Evolutionary conservation across 2,113 vertebrate genomes (phyloP), one percentile per base, ranked within the genome.

Genomic region (Nannospalax galili): DNA sequence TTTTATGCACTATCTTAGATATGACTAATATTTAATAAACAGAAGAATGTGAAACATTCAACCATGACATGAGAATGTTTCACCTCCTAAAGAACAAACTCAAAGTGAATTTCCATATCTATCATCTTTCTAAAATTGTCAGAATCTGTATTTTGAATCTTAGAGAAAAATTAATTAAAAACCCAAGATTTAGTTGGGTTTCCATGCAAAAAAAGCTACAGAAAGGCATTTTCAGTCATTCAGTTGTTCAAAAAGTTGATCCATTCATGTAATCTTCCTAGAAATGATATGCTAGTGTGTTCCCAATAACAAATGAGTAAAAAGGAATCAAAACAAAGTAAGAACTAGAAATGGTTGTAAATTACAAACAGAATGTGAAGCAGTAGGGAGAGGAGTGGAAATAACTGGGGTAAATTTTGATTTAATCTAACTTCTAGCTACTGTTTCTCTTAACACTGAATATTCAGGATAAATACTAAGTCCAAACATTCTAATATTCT

Each of bases 111-210:
- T 92, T 79, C 58, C 14, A 40, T 20, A 42, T 40, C 64, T 65
- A 28, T 65, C 22, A 22, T 30, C 26, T 94, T 84, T 65, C 26
- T 35, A 95, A 10, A 0, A 28, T 4, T 35, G 19, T 4, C 32
- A 80, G n/a, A 79, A 60, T 45, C 30, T 62, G 11, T 52, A 64
- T 42, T 77, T 73, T 3, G 30, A 72, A 22, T 69, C 69, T 80
- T 79, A 8, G 60, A 85, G 17, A 48, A 35, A 24, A 95, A n/a
- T n/a, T n/a, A n/a, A n/a, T n/a, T n/a, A 90, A 42, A 96, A 35
- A 35, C 81, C 56, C 69, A 95, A 48, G 48, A 52, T 52, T 52
- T 52, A 52, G 48, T 52, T 52, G 48, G 48, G 48, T 52, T 52
- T 52, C 48, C 48, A 52, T 7, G 11, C 6, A 52, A 52, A 52